These are phyloP conservation scores for Psophia crepitans DNA, from an alignment of 2,113 vertebrate genomes.

Conservation along the genomic window DNA sequence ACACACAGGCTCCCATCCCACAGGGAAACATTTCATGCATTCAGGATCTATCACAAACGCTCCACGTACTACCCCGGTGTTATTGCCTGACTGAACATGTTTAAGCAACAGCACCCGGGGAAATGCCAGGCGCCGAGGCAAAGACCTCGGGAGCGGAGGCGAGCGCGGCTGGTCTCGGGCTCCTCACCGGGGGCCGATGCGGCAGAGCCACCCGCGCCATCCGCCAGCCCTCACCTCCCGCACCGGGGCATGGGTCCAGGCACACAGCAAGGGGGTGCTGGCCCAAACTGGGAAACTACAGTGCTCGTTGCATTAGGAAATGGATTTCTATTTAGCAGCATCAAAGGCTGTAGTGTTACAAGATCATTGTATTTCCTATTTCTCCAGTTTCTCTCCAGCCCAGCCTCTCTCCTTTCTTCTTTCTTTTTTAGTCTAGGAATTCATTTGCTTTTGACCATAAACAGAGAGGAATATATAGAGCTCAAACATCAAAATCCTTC, in stretches of 20 bases:
- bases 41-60: neutral
- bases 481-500: neutral
- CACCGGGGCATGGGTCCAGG: fast-evolving
- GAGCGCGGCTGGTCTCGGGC: neutral
- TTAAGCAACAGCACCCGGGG: neutral
- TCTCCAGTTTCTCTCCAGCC: neutral
- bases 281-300: neutral
- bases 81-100: neutral
- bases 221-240: fast-evolving
- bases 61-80: neutral
- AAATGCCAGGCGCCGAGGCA: neutral
- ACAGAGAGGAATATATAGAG: neutral
- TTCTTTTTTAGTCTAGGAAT: neutral
- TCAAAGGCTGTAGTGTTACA: neutral
- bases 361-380: neutral
- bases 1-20: neutral
- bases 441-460: neutral
- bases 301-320: neutral
- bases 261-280: neutral
- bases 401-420: neutral
- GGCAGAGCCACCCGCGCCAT: neutral
- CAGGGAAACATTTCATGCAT: neutral
- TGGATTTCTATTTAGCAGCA: neutral
- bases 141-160: neutral
- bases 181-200: fast-evolving